Percentiles rank a stretch among this genome's conserved stretches.
Evolutionary conservation across 2,797 vertebrate genomes (phyloP).

Genomic region (Xerus rutilus): DNA sequence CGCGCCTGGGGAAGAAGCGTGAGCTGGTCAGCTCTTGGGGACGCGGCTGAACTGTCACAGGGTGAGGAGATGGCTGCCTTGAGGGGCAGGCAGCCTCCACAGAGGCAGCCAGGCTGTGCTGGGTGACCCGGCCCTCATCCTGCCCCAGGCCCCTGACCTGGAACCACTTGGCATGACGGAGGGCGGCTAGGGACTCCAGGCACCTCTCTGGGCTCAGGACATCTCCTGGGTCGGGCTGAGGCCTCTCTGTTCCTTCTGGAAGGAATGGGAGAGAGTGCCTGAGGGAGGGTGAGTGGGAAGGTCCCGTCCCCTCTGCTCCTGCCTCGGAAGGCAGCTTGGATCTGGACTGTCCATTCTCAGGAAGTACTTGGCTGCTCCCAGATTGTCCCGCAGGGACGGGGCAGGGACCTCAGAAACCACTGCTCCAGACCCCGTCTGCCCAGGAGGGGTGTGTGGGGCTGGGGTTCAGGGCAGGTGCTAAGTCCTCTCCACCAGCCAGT

Average conservation of each 20-base stretch:
- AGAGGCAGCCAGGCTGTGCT: no score
- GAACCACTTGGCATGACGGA: slow-evolving; percentile 95
- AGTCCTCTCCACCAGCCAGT: accelerated
- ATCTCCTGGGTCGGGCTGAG: slow-evolving; percentile 87
- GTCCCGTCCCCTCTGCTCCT: background rate
- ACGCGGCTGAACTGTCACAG: accelerated
- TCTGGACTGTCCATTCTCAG: no score
- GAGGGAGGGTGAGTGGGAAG: accelerated
- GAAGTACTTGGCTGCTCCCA: background rate
- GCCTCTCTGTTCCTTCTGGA: slow-evolving; percentile 72
- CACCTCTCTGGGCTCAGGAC: slow-evolving; percentile 90
- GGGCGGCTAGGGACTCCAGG: slow-evolving; percentile 91
- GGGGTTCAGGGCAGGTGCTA: accelerated
- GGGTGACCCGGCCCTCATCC: background rate
- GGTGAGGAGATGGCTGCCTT: no score
- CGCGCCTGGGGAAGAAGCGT: slow-evolving; percentile 87
- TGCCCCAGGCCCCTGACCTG: slow-evolving; percentile 87
- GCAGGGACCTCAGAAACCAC: background rate
- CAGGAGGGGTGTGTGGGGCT: background rate
- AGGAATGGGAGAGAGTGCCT: background rate
- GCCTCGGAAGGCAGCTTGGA: background rate
- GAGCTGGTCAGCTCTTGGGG: background rate
- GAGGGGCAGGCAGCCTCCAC: background rate
- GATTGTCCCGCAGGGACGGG: background rate
- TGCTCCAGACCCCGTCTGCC: background rate